Base-by-base conservation (phyloP, 2,797 vertebrate genomes). In the Myotis myotis region DNA sequence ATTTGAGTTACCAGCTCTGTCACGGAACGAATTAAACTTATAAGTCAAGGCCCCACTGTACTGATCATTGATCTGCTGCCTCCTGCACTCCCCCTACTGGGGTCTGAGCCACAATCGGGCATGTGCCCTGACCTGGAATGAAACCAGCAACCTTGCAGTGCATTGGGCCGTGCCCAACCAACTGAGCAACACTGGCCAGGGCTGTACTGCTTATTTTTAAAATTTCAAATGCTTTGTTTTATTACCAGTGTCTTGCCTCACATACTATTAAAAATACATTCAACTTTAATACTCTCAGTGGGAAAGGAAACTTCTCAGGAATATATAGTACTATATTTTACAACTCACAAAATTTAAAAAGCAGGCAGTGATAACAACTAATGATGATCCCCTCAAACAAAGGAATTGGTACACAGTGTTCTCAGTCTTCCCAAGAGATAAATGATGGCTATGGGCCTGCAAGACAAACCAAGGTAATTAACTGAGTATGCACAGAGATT, bases 331-430 rank as follows among this genome's bases (percentile, higher is more conserved):
- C 91, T 75, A 22, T n/a, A 92, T 95, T 97, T 96, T 97, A 92
- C 47, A 96, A 79, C 85, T 97, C 88, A 97, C 80, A 94, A 89
- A 96, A 81, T 89, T 91, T 93, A 78, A 80, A 96, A 96, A 95
- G 60, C 72, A 95, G 66, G 22, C 75, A 91, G 36, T 66, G 64
- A 84, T 91, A 91, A 66, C 62, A 87, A 76, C 55, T 60, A 92
- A 81, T 68, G 55, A 84, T 38, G 93, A 25, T 17, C 22, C 41
- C 22, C 15, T 75, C 71, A 93, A 96, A 96, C 76, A 95, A 94
- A 83, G 49, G 53, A 87, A 53, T 41, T 76, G n/a, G 38, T 15
- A 60, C 68, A 88, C 57, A 64, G 5, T 70, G 66, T 89, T 95
- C 80, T 81, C 15, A 0, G 6, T 68, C 49, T 86, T 84, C 68